Base-by-base conservation (phyloP, 2,888 invertebrate species). In the Epiblema foenella region DNA sequence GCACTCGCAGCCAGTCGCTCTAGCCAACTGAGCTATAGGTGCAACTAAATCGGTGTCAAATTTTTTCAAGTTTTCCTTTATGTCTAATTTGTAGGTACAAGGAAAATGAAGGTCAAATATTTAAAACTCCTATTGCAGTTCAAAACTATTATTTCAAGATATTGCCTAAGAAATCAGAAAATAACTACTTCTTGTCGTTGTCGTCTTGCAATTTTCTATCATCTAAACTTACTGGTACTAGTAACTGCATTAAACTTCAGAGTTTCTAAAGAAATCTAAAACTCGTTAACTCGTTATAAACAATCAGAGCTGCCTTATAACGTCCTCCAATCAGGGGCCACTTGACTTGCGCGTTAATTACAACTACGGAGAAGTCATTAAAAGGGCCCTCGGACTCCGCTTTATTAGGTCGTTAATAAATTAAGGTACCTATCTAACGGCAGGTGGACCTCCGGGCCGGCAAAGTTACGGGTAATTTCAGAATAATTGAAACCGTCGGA, bases 381-480 rank as follows among this genome's bases (percentile, higher is more conserved):
- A 80, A 79, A 77, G 72, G 79, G 78, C 75, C 70, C 74, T 72
- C 71, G 74, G 74, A 64, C 75, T 77, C 69, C 15, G 71, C 79
- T 79, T 86, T 83, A 86, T 85, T 78, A 81, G 79, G 78, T 81
- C 81, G 80, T 84, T 79, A 84, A 83, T 84, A 83, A 85, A 85
- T 84, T 78, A 85, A 73, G 78, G 37, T 57, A 71, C 66, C 54
- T 77, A 81, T 81, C 82, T 63, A 75, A 76, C 75, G 78, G 79
- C 77, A 78, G 76, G 77, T 49, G 58, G 63, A 77, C 74, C 74
- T 66, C 66, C 75, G 74, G 66, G 70, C 65, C 46, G 33, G 46
- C 37, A 39, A 65, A 52, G 58, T 66, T 66, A 58, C 54, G 65
- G 15, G 65, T 60, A 69, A 65, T 65, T 58, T 65, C 70, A 20